These are phyloP conservation scores for Ranitomeya variabilis DNA, from an alignment of 2,113 vertebrate species.

Conservation along the genomic window DNA sequence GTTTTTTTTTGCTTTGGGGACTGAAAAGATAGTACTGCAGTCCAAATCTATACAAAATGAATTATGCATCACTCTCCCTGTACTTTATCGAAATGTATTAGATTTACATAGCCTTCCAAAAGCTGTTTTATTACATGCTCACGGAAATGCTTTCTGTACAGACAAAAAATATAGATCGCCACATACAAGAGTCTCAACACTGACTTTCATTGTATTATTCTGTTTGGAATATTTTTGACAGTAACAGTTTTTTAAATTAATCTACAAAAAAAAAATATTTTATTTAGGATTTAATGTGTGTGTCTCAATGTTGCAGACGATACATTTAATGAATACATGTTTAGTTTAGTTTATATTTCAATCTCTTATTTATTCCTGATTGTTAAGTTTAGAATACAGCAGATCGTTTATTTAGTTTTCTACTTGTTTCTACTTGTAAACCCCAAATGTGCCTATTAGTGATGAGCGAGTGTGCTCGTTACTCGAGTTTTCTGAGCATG, in stretches of 20 bases:
- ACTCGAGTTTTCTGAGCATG: too few relatives aligned
- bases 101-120: constrained; percentile 20
- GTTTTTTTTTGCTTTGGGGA: constrained; percentile 8
- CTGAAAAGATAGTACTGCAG: constrained; percentile 29
- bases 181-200: neutral
- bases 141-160: constrained; percentile 2
- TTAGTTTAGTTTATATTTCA: neutral
- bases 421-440: too few relatives aligned
- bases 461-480: too few relatives aligned
- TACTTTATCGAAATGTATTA: constrained; percentile 41
- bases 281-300: neutral
- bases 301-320: neutral
- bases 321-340: neutral
- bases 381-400: neutral
- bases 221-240: neutral
- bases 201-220: neutral
- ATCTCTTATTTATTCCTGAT: neutral
- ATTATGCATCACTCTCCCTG: constrained; percentile 23
- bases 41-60: constrained; percentile 29
- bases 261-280: neutral
- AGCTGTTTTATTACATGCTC: constrained; percentile 32
- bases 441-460: too few relatives aligned
- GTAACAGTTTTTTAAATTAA: neutral
- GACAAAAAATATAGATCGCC: constrained; percentile 2
- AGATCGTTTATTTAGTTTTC: neutral